phyloP scores from a whole-genome alignment of 1,140 invertebrate genomes.

The Caenorhabditis inopinata region DNA sequence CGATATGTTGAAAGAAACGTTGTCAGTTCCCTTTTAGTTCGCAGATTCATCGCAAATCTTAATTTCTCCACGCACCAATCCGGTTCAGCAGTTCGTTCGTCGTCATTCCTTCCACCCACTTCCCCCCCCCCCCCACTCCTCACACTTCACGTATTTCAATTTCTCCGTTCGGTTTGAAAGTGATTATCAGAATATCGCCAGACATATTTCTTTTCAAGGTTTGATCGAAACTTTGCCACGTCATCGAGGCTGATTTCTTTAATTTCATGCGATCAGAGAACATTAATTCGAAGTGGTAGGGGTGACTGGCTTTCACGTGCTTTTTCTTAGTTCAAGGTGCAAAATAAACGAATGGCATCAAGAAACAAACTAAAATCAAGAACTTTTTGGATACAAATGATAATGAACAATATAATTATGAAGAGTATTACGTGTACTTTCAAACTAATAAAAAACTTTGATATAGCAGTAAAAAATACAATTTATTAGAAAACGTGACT shows the following conservation, averaged over 20 bases:
- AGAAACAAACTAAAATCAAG: not conserved
- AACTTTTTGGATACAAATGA: not conserved
- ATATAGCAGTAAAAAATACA: too few species aligned
- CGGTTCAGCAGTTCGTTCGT: conserved; percentile 27
- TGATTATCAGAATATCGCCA: conserved; percentile 11
- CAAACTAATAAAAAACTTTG: too few species aligned
- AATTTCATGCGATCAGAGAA: not conserved
- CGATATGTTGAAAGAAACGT: not conserved
- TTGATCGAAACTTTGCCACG: not conserved
- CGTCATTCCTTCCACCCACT: not conserved
- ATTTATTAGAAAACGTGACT: too few species aligned
- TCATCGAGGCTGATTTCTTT: not conserved
- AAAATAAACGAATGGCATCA: not conserved
- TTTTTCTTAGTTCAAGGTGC: not conserved
- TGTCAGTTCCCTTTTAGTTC: not conserved
- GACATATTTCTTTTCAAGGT: not conserved
- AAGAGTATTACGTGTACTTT: too few species aligned
- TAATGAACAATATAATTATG: not conserved
- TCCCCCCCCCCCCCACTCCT: not conserved
- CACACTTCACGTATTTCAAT: not conserved
- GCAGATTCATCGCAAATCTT: not conserved
- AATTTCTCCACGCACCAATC: conserved; percentile 12
- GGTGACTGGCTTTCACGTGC: not conserved
- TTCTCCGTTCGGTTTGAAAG: not conserved
- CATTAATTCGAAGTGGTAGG: not conserved